phyloP scores from a whole-genome alignment of 2,113 vertebrate genomes.

The Ameiurus melas region DNA sequence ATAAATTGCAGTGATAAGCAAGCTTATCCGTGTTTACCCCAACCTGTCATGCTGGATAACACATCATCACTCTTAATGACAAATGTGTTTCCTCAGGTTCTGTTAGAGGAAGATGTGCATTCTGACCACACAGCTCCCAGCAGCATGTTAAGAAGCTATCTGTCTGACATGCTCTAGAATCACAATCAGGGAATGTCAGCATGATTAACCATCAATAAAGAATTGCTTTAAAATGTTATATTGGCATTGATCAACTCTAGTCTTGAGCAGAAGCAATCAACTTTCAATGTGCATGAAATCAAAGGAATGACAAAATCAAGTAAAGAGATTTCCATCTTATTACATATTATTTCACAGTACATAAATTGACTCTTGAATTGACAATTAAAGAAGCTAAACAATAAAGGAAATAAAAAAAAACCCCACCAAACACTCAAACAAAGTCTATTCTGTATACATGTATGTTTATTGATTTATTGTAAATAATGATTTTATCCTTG shows the following conservation, averaged over 20 bases:
- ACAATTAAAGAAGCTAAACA: not conserved
- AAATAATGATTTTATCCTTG: not conserved
- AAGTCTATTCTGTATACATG: not conserved
- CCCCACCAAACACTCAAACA: not conserved
- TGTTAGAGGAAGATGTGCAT: not conserved
- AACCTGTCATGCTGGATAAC: conserved; percentile 63
- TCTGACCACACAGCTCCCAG: not conserved
- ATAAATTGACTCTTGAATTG: not conserved
- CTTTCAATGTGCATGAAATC: not conserved
- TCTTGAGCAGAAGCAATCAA: too few species aligned
- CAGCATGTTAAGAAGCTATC: not conserved
- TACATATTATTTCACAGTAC: not conserved
- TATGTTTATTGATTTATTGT: not conserved
- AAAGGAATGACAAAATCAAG: not conserved
- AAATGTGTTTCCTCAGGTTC: conserved; percentile 36
- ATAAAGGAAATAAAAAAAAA: not conserved
- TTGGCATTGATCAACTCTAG: not conserved
- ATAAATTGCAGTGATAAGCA: conserved; percentile 61
- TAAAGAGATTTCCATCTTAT: not conserved
- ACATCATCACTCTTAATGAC: conserved; percentile 49
- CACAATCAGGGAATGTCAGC: not conserved
- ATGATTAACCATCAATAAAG: not conserved
- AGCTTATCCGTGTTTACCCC: conserved; percentile 74
- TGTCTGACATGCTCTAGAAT: not conserved
- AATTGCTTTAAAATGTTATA: not conserved